Evolutionary conservation across 2,113 vertebrate species (phyloP), one percentile per base, ranked within the genome.

Genomic region (Zosterops borbonicus): DNA sequence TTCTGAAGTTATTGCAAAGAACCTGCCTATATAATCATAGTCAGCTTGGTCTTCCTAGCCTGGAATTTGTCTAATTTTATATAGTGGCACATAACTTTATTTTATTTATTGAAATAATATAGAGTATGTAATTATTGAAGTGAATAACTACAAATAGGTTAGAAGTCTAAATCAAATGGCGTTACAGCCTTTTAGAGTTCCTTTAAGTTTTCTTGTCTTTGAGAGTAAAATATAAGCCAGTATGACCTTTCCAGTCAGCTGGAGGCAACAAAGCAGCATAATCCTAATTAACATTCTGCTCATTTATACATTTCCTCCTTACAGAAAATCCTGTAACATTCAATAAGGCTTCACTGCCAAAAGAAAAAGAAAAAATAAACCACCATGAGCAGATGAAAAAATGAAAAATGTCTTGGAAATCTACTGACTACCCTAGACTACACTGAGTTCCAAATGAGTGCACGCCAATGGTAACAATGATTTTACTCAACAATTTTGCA

Each of bases 221-320:
- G 20, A 92, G 55, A 80, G 68, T 63, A 88, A 80, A 89, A 85
- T 76, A 59, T 9, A 94, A 93, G 50, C 20, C 37, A 58, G 14
- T 73, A 59, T 69, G 87, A 90, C 65, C 77, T 92, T 92, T 90
- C 56, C 39, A 75, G 56, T 28, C 25, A 91, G 75, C 55, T 83
- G 58, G 31, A 90, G 53, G 63, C 59, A 87, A 80, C 35, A 88
- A 69, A 94, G 70, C 62, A 70, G 44, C 75, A 46, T 35, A 90
- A 92, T 67, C 24, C 64, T 50, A 92, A 93, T 77, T 86, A 95
- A 44, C 47, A 86, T 81, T 88, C 68, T 83, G 55, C 64, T 92
- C 64, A 86, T 86, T 83, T 92, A 83, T 68, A 47, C 42, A 76
- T 37, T 39, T 67, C 92, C 53, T 79, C 86, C 95, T 83, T 92